These are phyloP conservation scores for Zeuzera pyrina DNA, from an alignment of 2,888 invertebrate genomes.

Conservation along the genomic window DNA sequence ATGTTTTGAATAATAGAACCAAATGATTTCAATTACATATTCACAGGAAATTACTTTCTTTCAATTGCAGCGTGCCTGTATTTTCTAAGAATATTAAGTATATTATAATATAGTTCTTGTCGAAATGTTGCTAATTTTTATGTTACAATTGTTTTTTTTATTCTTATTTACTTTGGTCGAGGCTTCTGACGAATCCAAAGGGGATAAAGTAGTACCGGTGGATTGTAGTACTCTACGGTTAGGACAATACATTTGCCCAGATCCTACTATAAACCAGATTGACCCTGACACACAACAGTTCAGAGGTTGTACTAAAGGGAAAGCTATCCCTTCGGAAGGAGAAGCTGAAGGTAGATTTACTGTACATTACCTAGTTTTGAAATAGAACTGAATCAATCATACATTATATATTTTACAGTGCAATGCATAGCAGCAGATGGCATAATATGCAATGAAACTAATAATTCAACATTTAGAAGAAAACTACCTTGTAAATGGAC, in stretches of 20 bases:
- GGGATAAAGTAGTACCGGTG: conserved; percentile 41
- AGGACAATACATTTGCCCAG: conserved; percentile 89
- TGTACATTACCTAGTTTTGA: no score
- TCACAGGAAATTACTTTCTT: no score
- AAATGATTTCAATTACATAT: no score
- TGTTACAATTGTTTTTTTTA: conserved; percentile 16
- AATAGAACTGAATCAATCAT: neutral
- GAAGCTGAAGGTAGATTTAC: conserved; percentile 81
- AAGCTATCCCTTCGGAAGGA: conserved; percentile 75
- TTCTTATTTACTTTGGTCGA: conserved; percentile 21
- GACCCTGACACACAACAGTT: conserved; percentile 93
- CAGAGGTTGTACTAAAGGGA: conserved; percentile 78
- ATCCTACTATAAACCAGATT: conserved; percentile 82
- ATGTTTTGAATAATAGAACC: no score
- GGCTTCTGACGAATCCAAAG: conserved; percentile 45
- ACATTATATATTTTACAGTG: conserved; percentile 65
- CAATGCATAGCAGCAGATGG: conserved; percentile 87
- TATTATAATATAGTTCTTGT: no score
- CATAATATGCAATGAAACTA: conserved; percentile 85
- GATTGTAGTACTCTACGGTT: conserved; percentile 82
- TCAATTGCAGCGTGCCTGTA: no score
- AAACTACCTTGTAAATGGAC: conserved; percentile 95
- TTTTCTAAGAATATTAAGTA: no score
- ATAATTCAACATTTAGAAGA: conserved; percentile 84
- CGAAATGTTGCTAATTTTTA: neutral